A percentile compares a stretch with the other conserved stretches of the same genome.
Evolutionary conservation across 2,113 vertebrate species (phyloP).

Genomic region (Prietella phreatophila): DNA sequence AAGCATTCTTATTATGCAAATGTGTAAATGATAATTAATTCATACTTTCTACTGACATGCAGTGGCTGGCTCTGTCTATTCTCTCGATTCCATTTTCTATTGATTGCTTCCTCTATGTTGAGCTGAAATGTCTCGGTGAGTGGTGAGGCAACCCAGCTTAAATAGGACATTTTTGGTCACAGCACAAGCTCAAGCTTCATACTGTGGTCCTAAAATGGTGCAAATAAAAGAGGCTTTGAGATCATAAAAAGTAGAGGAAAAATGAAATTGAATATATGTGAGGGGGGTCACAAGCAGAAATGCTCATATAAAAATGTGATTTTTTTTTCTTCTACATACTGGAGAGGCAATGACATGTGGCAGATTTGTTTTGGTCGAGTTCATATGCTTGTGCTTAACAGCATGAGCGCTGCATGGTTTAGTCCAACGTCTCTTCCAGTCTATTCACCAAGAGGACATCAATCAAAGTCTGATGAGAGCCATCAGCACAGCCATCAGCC

Average conservation of each 20-base stretch:
- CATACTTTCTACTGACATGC: constrained; percentile 24
- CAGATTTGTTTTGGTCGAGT: constrained; percentile 48
- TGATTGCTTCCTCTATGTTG: constrained; percentile 30
- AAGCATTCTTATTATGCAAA: constrained; percentile 42
- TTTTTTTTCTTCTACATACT: background rate
- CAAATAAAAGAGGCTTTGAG: constrained; percentile 31
- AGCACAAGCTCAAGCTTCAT: constrained; percentile 18
- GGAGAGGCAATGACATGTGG: constrained; percentile 28
- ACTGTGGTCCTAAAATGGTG: constrained; percentile 4
- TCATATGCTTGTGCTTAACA: constrained; percentile 52
- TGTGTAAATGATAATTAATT: constrained; percentile 42
- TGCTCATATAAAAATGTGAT: constrained; percentile 7
- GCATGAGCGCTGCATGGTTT: constrained; percentile 54
- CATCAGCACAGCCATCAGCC: constrained; percentile 43
- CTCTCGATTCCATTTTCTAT: constrained; percentile 31
- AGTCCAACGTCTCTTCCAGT: constrained; percentile 45
- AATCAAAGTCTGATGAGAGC: constrained; percentile 59
- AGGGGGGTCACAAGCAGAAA: constrained; percentile 10
- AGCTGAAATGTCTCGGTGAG: background rate
- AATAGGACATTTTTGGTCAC: constrained; percentile 21
- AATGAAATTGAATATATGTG: constrained; percentile 12
- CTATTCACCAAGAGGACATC: constrained; percentile 56
- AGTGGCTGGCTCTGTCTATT: constrained; percentile 23
- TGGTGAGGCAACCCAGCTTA: constrained; percentile 14
- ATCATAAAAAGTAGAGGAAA: constrained; percentile 19